Percentiles rank a stretch among this genome's conserved stretches.
Evolutionary conservation across 1,140 invertebrate genomes (phyloP).

Genomic region (Glossosoma conforme): DNA sequence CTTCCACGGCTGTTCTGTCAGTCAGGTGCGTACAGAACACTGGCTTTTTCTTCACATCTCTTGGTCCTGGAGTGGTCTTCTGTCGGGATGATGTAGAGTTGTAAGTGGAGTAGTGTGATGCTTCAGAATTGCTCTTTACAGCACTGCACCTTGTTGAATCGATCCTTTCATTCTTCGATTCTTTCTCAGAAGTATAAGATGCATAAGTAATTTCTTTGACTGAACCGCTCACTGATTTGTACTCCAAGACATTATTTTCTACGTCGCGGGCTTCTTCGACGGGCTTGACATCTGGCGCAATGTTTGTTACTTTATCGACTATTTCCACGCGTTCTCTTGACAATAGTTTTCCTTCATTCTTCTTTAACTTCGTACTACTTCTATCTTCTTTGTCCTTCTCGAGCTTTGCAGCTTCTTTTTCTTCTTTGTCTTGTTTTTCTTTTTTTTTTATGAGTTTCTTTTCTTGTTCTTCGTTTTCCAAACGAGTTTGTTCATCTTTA

Average conservation of each 20-base stretch:
- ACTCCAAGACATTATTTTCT: too few species aligned
- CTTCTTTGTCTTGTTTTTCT: slow-evolving; percentile 8
- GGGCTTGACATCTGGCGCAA: not conserved
- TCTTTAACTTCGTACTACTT: slow-evolving; percentile 6
- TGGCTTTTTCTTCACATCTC: slow-evolving; percentile 61
- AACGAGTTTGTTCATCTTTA: slow-evolving; percentile 19
- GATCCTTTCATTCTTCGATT: too few species aligned
- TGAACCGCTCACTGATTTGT: too few species aligned
- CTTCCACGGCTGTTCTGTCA: slow-evolving; percentile 68
- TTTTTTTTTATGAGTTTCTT: not conserved
- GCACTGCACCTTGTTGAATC: slow-evolving; percentile 19
- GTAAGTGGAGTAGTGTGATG: slow-evolving; percentile 8
- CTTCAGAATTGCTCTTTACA: slow-evolving; percentile 18
- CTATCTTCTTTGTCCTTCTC: slow-evolving; percentile 6
- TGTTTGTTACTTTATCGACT: slow-evolving; percentile 9
- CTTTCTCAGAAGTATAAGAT: too few species aligned
- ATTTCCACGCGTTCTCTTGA: not conserved
- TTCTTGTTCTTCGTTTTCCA: slow-evolving; percentile 4
- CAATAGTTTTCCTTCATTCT: not conserved
- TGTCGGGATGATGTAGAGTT: slow-evolving; percentile 31
- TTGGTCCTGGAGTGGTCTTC: slow-evolving; percentile 35
- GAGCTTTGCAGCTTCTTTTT: slow-evolving; percentile 13
- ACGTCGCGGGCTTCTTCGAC: not conserved
- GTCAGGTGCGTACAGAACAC: slow-evolving; percentile 76
- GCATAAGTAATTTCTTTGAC: too few species aligned